phyloP scores from a whole-genome alignment of 2,888 invertebrate genomes.

The Pandemis heparana region DNA sequence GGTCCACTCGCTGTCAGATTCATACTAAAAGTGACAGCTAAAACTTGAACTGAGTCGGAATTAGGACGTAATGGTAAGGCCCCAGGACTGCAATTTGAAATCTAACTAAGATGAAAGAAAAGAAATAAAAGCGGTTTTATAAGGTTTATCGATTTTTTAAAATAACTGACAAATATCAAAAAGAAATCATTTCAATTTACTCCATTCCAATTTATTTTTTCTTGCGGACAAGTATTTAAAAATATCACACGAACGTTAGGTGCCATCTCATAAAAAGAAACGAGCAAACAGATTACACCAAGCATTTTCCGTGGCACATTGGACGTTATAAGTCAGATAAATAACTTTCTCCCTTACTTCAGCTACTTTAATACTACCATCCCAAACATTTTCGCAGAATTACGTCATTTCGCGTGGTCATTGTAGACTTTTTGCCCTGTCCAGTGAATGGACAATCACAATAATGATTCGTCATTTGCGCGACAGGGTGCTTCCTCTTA shows the following conservation, averaged over 20 bases:
- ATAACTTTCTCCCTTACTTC: conserved; percentile 3
- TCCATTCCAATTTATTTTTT: no score
- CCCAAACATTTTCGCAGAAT: conserved; percentile 19
- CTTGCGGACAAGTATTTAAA: neutral
- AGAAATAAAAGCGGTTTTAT: no score
- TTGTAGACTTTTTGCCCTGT: conserved; percentile 36
- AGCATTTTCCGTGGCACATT: neutral
- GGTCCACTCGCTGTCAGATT: no score
- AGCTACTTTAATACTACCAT: conserved; percentile 19
- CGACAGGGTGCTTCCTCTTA: conserved; percentile 28
- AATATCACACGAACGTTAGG: neutral
- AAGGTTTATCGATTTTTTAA: no score
- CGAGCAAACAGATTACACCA: neutral
- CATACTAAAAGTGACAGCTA: no score
- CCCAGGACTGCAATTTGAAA: no score
- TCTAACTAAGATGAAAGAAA: no score
- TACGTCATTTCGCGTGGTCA: conserved; percentile 29
- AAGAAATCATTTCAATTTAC: no score
- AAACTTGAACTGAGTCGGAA: no score
- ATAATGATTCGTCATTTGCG: conserved; percentile 42
- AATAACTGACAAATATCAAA: no score
- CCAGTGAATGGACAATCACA: conserved; percentile 41
- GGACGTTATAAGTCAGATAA: conserved; percentile 2
- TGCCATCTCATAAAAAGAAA: neutral
- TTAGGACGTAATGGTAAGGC: no score